Conservation (phyloP, 2,888 invertebrate genomes). For the Leistus spinibarbis region DNA sequence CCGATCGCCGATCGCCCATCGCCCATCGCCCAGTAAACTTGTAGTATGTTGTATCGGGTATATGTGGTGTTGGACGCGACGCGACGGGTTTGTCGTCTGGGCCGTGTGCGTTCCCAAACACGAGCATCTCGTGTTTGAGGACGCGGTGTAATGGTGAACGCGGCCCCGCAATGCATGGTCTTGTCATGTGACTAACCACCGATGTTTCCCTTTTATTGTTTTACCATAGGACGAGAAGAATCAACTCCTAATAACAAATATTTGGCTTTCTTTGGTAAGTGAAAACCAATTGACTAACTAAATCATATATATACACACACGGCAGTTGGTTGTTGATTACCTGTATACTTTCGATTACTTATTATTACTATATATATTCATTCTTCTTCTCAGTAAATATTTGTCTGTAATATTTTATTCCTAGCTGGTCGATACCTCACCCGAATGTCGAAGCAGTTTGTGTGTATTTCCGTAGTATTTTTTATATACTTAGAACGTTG, state of each 20-base stretch:
- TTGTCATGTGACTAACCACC: slow-evolving; percentile 60
- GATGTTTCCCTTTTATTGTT: slow-evolving; percentile 75
- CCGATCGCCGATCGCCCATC: too few species aligned
- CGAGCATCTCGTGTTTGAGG: slow-evolving; percentile 3
- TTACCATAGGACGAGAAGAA: slow-evolving; percentile 92
- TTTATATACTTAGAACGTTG: neutral
- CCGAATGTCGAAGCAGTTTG: slow-evolving; percentile 47
- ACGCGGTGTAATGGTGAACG: slow-evolving; percentile 20
- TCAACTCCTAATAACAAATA: slow-evolving; percentile 93
- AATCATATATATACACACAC: slow-evolving; percentile 56
- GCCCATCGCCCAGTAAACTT: too few species aligned
- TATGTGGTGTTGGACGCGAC: neutral
- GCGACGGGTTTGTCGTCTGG: slow-evolving; percentile 5
- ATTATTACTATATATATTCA: slow-evolving; percentile 24
- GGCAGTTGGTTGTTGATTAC: slow-evolving; percentile 54
- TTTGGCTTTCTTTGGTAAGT: slow-evolving; percentile 96
- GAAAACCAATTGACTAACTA: slow-evolving; percentile 60
- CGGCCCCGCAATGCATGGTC: slow-evolving; percentile 51
- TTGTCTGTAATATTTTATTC: slow-evolving; percentile 44
- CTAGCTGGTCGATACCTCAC: slow-evolving; percentile 49
- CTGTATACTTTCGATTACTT: slow-evolving; percentile 35
- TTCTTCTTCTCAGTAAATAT: slow-evolving; percentile 9
- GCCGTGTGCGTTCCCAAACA: neutral
- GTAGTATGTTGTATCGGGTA: neutral
- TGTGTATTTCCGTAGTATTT: slow-evolving; percentile 32